Evolutionary conservation across 2,888 invertebrate genomes (phyloP).

Genomic region (Zygaena filipendulae): DNA sequence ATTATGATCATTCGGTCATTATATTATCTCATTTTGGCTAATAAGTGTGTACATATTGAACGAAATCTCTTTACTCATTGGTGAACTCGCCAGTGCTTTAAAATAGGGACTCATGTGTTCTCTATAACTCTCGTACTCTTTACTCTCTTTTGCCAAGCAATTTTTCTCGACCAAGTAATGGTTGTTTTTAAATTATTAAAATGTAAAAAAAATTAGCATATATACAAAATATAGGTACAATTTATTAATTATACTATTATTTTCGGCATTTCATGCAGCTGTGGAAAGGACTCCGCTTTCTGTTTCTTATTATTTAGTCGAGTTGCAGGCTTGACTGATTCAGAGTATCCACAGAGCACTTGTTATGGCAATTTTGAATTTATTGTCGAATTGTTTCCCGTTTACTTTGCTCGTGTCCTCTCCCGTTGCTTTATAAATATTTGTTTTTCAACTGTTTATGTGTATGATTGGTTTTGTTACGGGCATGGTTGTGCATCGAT

Average conservation of each 20-base stretch:
- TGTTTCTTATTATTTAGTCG: no score
- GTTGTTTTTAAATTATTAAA: constrained; percentile 70
- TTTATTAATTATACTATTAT: constrained; percentile 68
- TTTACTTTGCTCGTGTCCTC: constrained; percentile 63
- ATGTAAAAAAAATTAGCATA: constrained; percentile 69
- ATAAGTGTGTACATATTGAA: no score
- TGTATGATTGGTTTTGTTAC: constrained; percentile 63
- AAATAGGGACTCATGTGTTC: no score
- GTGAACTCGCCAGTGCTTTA: no score
- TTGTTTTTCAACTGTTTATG: constrained; percentile 60
- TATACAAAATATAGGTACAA: constrained; percentile 69
- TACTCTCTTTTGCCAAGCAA: neutral
- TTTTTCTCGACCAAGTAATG: constrained; percentile 68
- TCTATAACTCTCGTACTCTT: no score
- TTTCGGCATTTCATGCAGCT: constrained; percentile 61
- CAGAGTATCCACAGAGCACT: constrained; percentile 20
- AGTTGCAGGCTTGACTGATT: no score
- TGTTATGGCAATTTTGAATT: no score
- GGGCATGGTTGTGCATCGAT: constrained; percentile 67
- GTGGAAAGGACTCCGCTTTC: constrained; percentile 48
- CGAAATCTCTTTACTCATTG: no score
- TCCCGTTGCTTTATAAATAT: constrained; percentile 58
- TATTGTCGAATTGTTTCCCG: constrained; percentile 56
- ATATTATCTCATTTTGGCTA: no score
- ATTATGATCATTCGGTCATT: no score